Conservation (phyloP, 2,888 invertebrate genomes). For the Drosophila incognita region DNA sequence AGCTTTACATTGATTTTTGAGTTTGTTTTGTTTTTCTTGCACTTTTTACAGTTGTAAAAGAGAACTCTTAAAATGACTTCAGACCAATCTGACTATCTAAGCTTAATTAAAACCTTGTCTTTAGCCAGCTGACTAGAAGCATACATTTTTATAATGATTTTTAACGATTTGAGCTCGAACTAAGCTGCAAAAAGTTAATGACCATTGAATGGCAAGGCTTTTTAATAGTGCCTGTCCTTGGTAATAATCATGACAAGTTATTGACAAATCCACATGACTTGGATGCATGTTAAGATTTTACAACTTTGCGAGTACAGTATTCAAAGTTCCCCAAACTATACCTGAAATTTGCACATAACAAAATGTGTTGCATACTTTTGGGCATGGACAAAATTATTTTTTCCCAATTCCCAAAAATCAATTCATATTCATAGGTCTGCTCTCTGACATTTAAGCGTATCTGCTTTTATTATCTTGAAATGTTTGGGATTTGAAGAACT, state of each 20-base stretch:
- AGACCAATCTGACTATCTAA: neutral
- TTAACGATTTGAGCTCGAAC: neutral
- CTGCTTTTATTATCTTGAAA: neutral
- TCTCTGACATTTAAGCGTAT: neutral
- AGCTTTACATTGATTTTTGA: neutral
- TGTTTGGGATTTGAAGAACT: neutral
- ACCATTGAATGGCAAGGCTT: conserved; percentile 6
- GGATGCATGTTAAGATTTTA: neutral
- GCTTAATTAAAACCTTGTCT: neutral
- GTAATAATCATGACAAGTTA: conserved; percentile 8
- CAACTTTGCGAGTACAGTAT: neutral
- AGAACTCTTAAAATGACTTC: neutral
- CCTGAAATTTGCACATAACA: accelerated
- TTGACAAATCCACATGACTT: conserved; percentile 4
- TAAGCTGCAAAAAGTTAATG: conserved; percentile 3
- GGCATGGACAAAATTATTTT: neutral
- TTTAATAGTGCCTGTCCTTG: conserved; percentile 5
- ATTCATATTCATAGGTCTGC: neutral
- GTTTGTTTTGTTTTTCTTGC: no score
- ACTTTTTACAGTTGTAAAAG: neutral
- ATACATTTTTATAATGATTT: neutral
- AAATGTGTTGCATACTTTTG: conserved; percentile 13
- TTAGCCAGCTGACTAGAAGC: neutral
- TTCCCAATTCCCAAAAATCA: neutral
- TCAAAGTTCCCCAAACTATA: neutral